phyloP scores from a whole-genome alignment of 2,797 vertebrate species.

The Vultur gryphus region DNA sequence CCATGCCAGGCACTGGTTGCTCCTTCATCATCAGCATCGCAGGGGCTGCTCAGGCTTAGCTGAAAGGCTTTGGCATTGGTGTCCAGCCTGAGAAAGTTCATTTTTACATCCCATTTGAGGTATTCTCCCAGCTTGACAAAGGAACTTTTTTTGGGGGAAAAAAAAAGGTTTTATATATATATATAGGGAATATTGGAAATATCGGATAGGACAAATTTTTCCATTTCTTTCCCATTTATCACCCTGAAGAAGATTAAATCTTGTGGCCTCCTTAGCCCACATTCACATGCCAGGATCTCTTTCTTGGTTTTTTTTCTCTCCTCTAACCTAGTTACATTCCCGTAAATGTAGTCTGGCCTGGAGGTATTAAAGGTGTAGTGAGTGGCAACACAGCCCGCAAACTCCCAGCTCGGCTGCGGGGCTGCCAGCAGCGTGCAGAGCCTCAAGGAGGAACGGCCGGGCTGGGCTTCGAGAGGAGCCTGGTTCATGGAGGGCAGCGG shows the following conservation, averaged over 20 bases:
- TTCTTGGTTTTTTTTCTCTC: too few relatives aligned
- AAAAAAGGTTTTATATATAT: neutral
- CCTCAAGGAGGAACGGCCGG: accelerated
- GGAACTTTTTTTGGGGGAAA: neutral
- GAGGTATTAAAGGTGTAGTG: neutral
- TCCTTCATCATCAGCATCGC: neutral
- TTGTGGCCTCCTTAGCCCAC: neutral
- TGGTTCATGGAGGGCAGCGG: accelerated
- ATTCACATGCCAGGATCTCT: neutral
- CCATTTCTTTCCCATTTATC: neutral
- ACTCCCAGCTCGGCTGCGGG: neutral
- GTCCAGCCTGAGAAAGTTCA: neutral
- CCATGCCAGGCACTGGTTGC: neutral
- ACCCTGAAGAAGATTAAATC: neutral
- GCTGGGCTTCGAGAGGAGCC: neutral
- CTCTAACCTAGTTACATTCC: neutral
- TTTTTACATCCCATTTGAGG: neutral
- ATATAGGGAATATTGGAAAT: neutral
- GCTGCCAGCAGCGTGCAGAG: neutral
- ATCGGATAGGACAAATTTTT: neutral
- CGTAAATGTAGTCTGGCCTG: neutral
- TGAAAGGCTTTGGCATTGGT: neutral
- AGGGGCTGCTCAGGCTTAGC: neutral
- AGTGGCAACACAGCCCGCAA: neutral
- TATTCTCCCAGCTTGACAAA: neutral